A percentile compares a stretch with the other conserved stretches of the same genome.
phyloP scores from a whole-genome alignment of 2,797 vertebrate genomes.

The Sarcoramphus papa region DNA sequence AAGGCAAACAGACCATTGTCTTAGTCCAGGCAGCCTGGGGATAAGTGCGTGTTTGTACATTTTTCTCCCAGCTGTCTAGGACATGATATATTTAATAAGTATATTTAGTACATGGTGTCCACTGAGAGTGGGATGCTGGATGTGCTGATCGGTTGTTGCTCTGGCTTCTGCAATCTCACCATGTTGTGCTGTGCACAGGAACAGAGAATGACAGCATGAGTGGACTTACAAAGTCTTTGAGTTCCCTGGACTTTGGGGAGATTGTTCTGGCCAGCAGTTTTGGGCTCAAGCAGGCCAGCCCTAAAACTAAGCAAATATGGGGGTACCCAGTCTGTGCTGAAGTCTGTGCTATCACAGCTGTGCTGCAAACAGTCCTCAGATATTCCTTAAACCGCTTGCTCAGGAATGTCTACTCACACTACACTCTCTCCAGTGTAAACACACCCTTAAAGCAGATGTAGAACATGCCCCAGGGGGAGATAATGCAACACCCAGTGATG shows the following conservation, averaged over 20 bases:
- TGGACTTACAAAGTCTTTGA: background rate
- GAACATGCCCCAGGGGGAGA: slow-evolving; percentile 16
- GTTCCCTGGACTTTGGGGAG: background rate
- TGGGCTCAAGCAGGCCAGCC: background rate
- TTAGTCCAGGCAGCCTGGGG: background rate
- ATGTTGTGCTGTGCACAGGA: background rate
- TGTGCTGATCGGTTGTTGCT: background rate
- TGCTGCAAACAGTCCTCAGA: background rate
- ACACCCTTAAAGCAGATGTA: slow-evolving; percentile 42
- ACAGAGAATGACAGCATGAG: background rate
- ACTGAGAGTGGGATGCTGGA: background rate
- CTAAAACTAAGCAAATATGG: background rate
- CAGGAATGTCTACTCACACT: slow-evolving; percentile 30
- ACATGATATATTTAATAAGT: background rate
- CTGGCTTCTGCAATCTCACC: background rate
- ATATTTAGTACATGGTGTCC: background rate
- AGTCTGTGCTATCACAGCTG: slow-evolving; percentile 1
- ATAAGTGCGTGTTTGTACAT: background rate
- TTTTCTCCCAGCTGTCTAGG: background rate
- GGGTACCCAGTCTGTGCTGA: background rate
- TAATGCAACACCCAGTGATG: slow-evolving; percentile 27
- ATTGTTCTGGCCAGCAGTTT: background rate
- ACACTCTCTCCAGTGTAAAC: slow-evolving; percentile 52
- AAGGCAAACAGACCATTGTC: background rate
- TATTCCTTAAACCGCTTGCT: slow-evolving; percentile 19